Percentiles rank a stretch among this genome's conserved stretches.
phyloP scores from a whole-genome alignment of 2,888 invertebrate genomes.

The Sycophila texana region DNA sequence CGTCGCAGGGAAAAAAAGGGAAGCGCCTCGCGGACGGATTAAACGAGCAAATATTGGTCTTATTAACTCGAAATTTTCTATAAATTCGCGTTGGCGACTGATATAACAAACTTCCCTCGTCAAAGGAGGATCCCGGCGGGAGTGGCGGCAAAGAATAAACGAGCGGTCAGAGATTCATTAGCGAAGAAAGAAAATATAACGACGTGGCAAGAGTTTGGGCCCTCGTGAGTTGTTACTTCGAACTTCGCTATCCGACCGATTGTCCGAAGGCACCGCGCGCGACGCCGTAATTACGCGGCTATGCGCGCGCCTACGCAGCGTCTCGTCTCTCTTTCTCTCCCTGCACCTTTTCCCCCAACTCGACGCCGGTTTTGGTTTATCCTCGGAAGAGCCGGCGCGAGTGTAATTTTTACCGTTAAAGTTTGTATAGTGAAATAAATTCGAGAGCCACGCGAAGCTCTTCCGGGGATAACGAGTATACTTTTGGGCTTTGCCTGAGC shows the following conservation, averaged over 20 bases:
- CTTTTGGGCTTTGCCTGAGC: slow-evolving; percentile 4
- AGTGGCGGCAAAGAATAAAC: slow-evolving; percentile 17
- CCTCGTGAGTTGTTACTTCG: slow-evolving; percentile 23
- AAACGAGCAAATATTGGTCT: slow-evolving; percentile 46
- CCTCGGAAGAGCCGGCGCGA: not conserved
- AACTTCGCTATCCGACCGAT: slow-evolving; percentile 34
- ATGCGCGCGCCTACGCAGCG: not conserved
- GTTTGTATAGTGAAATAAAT: slow-evolving; percentile 33
- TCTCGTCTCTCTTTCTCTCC: not conserved
- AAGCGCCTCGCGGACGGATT: not conserved
- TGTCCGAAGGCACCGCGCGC: slow-evolving; percentile 19
- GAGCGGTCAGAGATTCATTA: slow-evolving; percentile 9
- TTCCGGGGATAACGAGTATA: slow-evolving; percentile 31
- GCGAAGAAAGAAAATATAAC: slow-evolving; percentile 38
- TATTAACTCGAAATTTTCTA: slow-evolving; percentile 24
- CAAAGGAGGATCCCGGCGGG: too few species aligned
- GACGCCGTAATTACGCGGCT: slow-evolving; percentile 30
- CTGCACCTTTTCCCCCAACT: not conserved
- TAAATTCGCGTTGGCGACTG: slow-evolving; percentile 15
- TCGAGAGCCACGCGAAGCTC: slow-evolving; percentile 19
- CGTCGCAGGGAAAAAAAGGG: not conserved
- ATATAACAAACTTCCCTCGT: slow-evolving; percentile 13
- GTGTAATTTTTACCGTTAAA: slow-evolving; percentile 13
- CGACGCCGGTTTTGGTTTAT: not conserved
- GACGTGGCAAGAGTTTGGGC: slow-evolving; percentile 21